Percentiles rank a stretch among this genome's conserved stretches.
Evolutionary conservation across 2,797 vertebrate genomes (phyloP).

Genomic region (Phalloptychus januarius): DNA sequence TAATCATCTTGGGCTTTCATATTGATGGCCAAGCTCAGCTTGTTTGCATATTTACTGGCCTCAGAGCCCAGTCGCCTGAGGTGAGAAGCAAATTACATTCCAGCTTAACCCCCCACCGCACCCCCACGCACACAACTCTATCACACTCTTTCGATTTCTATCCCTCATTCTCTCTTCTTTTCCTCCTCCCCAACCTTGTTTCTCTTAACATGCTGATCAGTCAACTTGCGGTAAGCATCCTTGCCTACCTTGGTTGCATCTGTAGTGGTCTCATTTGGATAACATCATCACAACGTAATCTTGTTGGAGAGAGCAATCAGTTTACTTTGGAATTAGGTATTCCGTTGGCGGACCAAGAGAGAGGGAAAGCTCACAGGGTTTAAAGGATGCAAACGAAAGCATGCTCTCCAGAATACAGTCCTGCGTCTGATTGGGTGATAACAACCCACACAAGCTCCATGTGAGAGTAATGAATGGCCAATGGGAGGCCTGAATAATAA

Average conservation of each 20-base stretch:
- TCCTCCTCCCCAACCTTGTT: constrained; percentile 61
- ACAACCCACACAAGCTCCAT: constrained; percentile 78
- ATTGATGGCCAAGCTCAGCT: constrained; percentile 82
- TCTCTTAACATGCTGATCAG: constrained; percentile 83
- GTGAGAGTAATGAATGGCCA: constrained; percentile 82
- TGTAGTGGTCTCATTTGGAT: constrained; percentile 79
- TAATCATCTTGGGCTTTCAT: constrained; percentile 82
- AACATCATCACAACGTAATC: constrained; percentile 82
- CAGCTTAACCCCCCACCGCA: constrained; percentile 75
- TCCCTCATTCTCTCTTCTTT: constrained; percentile 58
- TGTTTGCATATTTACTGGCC: constrained; percentile 85
- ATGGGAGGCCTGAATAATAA: constrained; percentile 82
- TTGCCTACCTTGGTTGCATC: constrained; percentile 74
- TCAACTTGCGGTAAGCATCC: constrained; percentile 79
- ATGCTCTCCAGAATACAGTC: constrained; percentile 80
- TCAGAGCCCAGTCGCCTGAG: constrained; percentile 82
- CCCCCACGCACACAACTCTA: constrained; percentile 71
- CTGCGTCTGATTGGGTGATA: constrained; percentile 78
- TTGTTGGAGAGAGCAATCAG: constrained; percentile 82
- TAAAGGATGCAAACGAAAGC: constrained; percentile 81
- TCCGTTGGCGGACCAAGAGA: constrained; percentile 78
- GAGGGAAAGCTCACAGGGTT: constrained; percentile 78
- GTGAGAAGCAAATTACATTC: constrained; percentile 86
- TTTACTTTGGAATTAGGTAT: constrained; percentile 85
- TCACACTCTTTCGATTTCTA: constrained; percentile 73